Conservation (phyloP, 1,140 invertebrate genomes). For the Sarcophaga bullata region DNA sequence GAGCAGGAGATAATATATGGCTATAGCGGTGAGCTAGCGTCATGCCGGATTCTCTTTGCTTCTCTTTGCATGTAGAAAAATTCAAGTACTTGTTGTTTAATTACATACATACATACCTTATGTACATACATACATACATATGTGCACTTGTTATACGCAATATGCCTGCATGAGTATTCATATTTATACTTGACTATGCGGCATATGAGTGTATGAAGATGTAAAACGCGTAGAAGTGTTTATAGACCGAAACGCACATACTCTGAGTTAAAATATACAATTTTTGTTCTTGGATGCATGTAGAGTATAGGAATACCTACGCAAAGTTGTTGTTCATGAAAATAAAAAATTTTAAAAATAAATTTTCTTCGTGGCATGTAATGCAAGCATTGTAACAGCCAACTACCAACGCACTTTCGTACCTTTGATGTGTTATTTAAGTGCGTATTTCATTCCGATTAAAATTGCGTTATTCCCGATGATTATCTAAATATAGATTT, state of each 20-base stretch:
- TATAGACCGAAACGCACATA: no score
- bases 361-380: background rate
- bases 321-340: constrained; percentile 44
- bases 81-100: background rate
- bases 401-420: constrained; percentile 11
- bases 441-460: no score
- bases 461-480: no score
- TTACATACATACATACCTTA: no score
- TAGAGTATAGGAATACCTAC: background rate
- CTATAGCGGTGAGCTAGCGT: background rate
- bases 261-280: no score
- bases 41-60: background rate
- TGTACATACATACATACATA: no score
- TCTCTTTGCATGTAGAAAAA: background rate
- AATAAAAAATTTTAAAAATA: constrained; percentile 33
- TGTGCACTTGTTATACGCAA: no score
- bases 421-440: background rate
- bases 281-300: no score
- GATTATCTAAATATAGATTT: no score
- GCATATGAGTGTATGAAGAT: background rate
- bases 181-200: background rate
- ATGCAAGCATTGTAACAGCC: background rate
- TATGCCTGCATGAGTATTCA: no score
- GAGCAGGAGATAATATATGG: background rate
- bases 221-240: background rate